Evolutionary conservation across 2,797 vertebrate genomes (phyloP).

Genomic region (Coccyzus lansbergi): DNA sequence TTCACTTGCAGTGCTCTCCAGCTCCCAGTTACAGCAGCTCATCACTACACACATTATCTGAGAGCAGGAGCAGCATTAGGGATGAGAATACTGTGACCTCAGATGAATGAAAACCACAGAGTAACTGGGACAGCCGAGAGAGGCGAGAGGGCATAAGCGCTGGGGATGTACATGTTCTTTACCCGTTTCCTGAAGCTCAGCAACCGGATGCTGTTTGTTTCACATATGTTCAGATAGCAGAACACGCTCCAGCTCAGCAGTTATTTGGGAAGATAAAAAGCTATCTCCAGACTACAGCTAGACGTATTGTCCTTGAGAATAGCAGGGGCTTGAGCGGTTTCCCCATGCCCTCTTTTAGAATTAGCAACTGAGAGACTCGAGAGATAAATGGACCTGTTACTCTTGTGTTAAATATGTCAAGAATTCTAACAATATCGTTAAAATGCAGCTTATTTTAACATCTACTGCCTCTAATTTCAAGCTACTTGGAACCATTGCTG

Average conservation of each 20-base stretch:
- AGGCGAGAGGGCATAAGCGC: not conserved
- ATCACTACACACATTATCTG: not conserved
- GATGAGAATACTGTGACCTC: not conserved
- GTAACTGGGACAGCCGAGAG: not conserved
- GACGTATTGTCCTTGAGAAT: not conserved
- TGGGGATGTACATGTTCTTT: not conserved
- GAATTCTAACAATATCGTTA: not conserved
- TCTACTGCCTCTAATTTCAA: not conserved
- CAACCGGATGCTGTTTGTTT: not conserved
- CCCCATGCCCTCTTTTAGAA: not conserved
- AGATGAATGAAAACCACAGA: not conserved
- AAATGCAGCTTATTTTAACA: not conserved
- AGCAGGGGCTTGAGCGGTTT: not conserved
- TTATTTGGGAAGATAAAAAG: not conserved
- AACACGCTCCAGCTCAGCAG: fast-evolving
- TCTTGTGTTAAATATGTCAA: not conserved
- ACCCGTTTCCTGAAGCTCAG: not conserved
- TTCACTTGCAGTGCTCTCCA: not conserved
- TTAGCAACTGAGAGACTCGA: not conserved
- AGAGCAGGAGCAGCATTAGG: not conserved
- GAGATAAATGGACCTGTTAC: not conserved
- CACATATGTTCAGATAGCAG: not conserved
- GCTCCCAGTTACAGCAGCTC: not conserved
- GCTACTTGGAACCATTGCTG: not conserved
- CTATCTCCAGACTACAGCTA: not conserved